Evolutionary conservation across 1,140 invertebrate genomes (phyloP).

Genomic region (Phymorhynchus buccinoides): DNA sequence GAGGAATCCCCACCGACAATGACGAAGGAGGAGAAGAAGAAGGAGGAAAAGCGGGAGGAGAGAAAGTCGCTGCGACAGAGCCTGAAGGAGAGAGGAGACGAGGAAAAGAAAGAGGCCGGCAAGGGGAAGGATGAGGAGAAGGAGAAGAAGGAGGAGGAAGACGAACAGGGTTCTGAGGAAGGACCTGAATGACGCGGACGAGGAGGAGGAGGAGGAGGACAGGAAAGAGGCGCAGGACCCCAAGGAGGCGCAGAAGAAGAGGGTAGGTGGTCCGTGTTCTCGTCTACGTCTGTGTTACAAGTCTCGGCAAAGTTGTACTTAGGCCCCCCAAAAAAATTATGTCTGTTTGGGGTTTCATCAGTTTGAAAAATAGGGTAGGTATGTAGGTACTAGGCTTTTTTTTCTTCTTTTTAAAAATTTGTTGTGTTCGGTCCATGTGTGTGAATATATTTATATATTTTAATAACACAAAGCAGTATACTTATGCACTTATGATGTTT

Average conservation of each 20-base stretch:
- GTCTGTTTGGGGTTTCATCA: too few relatives aligned
- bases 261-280: too few relatives aligned
- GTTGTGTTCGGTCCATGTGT: too few relatives aligned
- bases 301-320: too few relatives aligned
- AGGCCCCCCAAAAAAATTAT: too few relatives aligned
- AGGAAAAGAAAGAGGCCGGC: constrained; percentile 44
- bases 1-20: constrained; percentile 43
- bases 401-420: too few relatives aligned
- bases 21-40: constrained; percentile 38
- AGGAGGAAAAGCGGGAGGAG: constrained; percentile 40
- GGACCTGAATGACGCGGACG: constrained; percentile 45
- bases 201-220: constrained; percentile 41
- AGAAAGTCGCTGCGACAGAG: constrained; percentile 35
- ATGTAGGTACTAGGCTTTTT: too few relatives aligned
- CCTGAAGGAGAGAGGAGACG: constrained; percentile 45
- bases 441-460: too few relatives aligned
- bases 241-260: constrained; percentile 35
- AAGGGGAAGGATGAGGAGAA: constrained; percentile 48
- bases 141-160: constrained; percentile 43
- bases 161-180: constrained; percentile 18
- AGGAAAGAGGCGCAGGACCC: constrained; percentile 40
- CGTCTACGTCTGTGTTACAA: too few relatives aligned
- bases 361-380: too few relatives aligned
- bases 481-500: too few relatives aligned
- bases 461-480: too few relatives aligned